Percentiles rank a stretch among this genome's conserved stretches.
phyloP scores from a whole-genome alignment of 2,797 vertebrate genomes.

The Triplophysa yarkandensis region DNA sequence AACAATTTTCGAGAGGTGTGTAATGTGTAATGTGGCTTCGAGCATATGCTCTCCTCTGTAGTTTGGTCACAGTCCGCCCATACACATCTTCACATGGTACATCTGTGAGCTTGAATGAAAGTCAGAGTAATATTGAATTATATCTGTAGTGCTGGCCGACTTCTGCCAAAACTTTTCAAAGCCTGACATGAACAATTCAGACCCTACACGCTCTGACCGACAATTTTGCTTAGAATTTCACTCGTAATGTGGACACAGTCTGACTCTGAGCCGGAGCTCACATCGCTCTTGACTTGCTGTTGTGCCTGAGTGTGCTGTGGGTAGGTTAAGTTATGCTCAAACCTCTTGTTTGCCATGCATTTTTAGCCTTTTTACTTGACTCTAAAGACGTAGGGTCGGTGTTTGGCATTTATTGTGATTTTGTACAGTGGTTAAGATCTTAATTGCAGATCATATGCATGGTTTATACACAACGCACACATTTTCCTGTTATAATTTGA shows the following conservation, averaged over 20 bases:
- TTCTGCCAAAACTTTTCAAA: constrained; percentile 25
- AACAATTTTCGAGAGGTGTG: constrained; percentile 15
- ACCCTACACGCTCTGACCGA: constrained; percentile 18
- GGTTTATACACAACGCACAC: too few relatives aligned
- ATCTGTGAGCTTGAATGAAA: constrained; percentile 1
- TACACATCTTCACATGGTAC: constrained; percentile 33
- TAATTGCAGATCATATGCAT: too few relatives aligned
- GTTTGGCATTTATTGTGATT: too few relatives aligned
- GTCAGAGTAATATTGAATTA: constrained; percentile 43
- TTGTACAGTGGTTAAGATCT: too few relatives aligned
- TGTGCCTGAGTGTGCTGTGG: constrained; percentile 4
- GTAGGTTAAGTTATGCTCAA: not conserved
- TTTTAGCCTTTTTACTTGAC: not conserved
- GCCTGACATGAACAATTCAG: constrained; percentile 37
- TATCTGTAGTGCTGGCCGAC: constrained; percentile 32
- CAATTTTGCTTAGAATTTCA: constrained; percentile 26
- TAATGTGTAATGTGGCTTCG: constrained; percentile 32
- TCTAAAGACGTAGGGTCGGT: not conserved
- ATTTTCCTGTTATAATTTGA: too few relatives aligned
- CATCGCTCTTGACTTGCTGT: not conserved
- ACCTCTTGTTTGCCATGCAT: constrained; percentile 1
- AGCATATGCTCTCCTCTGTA: constrained; percentile 1
- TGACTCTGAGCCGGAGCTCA: constrained; percentile 24
- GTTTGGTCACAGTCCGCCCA: constrained; percentile 33
- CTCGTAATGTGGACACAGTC: not conserved